Conservation (phyloP, 1,140 invertebrate genomes). For the Ooceraea biroi region DNA sequence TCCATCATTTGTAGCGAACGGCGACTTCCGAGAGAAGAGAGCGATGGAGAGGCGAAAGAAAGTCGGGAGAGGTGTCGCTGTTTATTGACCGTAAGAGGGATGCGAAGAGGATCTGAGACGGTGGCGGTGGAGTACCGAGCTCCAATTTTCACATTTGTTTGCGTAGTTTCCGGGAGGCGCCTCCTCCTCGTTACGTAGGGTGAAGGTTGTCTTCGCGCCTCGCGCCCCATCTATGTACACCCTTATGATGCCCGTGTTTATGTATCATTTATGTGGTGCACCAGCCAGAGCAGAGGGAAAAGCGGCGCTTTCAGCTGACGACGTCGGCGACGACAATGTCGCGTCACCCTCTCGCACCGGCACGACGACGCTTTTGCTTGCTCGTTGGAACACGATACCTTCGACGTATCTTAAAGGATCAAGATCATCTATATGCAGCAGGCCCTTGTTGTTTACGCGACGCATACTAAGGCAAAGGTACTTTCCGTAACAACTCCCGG, state of each 20-base stretch:
- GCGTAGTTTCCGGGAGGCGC: slow-evolving; percentile 53
- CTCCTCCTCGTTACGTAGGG: slow-evolving; percentile 61
- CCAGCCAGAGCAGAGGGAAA: slow-evolving; percentile 56
- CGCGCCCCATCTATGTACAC: slow-evolving; percentile 64
- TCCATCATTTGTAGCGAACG: slow-evolving; percentile 26
- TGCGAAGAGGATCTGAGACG: background rate
- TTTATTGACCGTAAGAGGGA: slow-evolving; percentile 55
- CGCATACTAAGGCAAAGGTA: background rate
- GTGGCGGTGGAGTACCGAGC: slow-evolving; percentile 12
- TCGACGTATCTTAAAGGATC: slow-evolving; percentile 24
- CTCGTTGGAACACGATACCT: slow-evolving; percentile 12
- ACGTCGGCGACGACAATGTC: slow-evolving; percentile 13
- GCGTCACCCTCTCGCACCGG: background rate
- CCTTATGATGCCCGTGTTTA: slow-evolving; percentile 67
- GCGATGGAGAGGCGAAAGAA: background rate
- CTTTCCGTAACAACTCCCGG: background rate
- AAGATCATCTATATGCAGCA: background rate
- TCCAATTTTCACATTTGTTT: slow-evolving; percentile 75
- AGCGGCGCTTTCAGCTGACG: slow-evolving; percentile 60
- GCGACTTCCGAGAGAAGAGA: slow-evolving; percentile 9
- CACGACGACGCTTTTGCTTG: slow-evolving; percentile 8
- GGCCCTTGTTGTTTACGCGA: background rate
- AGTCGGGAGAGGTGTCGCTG: slow-evolving; percentile 5
- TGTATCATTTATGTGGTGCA: slow-evolving; percentile 73
- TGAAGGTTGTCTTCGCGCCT: slow-evolving; percentile 50